phyloP scores from a whole-genome alignment of 2,113 vertebrate genomes.

The Nyctereutes procyonoides region DNA sequence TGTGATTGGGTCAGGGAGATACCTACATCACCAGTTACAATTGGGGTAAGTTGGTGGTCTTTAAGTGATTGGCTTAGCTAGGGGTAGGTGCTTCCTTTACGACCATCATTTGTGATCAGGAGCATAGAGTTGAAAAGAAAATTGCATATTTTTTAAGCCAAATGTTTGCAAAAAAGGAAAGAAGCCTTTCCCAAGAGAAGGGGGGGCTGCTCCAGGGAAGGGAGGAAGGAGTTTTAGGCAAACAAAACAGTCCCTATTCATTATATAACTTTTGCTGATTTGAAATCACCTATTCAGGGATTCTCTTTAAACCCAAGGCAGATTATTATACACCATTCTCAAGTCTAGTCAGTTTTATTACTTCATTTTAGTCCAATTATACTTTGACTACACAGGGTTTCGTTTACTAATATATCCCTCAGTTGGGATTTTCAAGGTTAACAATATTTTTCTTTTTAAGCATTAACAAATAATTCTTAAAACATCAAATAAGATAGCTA shows the following conservation, averaged over 20 bases:
- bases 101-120: not conserved
- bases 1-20: not conserved
- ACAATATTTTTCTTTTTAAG: not conserved
- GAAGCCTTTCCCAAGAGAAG: not conserved
- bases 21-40: not conserved
- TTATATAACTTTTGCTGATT: not conserved
- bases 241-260: not conserved
- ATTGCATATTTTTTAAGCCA: not conserved
- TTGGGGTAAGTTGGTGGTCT: accelerated
- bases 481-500: slow-evolving; percentile 20
- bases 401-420: not conserved
- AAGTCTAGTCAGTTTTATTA: not conserved
- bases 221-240: not conserved
- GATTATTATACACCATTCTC: not conserved
- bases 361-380: not conserved
- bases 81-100: too few species aligned
- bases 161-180: not conserved
- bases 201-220: not conserved
- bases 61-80: not conserved
- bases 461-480: not conserved
- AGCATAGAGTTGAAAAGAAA: not conserved
- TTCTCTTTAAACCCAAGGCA: not conserved
- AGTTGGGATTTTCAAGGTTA: not conserved
- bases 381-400: not conserved
- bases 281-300: not conserved